phyloP scores from a whole-genome alignment of 1,140 invertebrate species.

The Trissolcus basalis region DNA sequence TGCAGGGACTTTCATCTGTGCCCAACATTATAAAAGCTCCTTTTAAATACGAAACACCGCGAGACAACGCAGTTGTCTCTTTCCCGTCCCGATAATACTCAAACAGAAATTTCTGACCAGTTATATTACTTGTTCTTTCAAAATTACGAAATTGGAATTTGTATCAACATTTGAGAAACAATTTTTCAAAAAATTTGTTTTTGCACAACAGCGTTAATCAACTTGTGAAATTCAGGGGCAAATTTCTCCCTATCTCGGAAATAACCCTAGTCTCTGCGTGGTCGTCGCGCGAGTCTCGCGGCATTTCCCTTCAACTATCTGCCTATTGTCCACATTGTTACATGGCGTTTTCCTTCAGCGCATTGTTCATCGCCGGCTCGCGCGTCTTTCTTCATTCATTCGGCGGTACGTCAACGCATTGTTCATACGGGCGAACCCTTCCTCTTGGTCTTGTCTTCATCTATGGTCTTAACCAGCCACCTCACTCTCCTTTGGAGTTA shows the following conservation, averaged over 20 bases:
- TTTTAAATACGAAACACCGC: conserved; percentile 17
- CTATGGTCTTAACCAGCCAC: conserved; percentile 31
- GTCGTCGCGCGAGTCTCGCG: conserved; percentile 12
- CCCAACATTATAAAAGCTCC: conserved; percentile 12
- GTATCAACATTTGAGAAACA: too few species aligned
- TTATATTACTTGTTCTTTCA: too few species aligned
- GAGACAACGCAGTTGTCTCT: too few species aligned
- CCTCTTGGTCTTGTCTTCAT: conserved; percentile 40
- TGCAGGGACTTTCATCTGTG: conserved; percentile 52
- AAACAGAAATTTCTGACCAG: too few species aligned
- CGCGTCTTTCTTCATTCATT: conserved; percentile 48
- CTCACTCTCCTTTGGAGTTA: conserved; percentile 30
- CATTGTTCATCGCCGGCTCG: conserved; percentile 67
- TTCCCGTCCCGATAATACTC: too few species aligned
- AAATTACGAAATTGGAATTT: too few species aligned
- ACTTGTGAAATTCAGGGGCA: too few species aligned
- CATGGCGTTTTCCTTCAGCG: conserved; percentile 62
- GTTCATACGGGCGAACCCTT: conserved; percentile 30
- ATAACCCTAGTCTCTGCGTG: background rate
- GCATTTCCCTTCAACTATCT: conserved; percentile 53
- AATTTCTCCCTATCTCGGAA: background rate
- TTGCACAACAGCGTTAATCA: too few species aligned
- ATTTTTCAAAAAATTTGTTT: too few species aligned
- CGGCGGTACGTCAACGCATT: conserved; percentile 52
- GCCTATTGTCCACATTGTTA: conserved; percentile 72